Conservation (phyloP, 2,113 vertebrate species). For the Petroica traversi region DNA sequence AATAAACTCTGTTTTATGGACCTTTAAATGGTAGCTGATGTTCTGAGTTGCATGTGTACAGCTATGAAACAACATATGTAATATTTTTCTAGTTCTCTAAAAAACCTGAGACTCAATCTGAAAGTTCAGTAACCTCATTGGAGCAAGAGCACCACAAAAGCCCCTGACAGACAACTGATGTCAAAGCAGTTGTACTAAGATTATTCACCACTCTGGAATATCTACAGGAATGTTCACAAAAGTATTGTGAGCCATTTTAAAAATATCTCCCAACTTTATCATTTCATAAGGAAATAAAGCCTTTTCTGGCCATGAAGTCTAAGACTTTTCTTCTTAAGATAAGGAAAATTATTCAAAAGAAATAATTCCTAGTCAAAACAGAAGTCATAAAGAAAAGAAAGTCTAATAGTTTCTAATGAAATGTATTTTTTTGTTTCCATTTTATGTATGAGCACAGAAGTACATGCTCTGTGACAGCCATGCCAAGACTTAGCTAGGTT, state of each 20-base stretch:
- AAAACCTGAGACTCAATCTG: conserved; percentile 46
- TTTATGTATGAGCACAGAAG: background rate
- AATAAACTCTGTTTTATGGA: conserved; percentile 67
- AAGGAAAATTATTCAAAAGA: background rate
- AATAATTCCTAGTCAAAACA: background rate
- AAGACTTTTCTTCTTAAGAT: background rate
- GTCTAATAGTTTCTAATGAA: background rate
- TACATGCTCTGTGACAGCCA: background rate
- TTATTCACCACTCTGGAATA: conserved; percentile 43
- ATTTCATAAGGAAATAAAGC: conserved; percentile 19
- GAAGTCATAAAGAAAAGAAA: background rate
- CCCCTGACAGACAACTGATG: conserved; percentile 3
- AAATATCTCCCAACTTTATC: background rate
- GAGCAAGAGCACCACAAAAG: conserved; percentile 58
- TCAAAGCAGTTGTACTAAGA: conserved; percentile 34
- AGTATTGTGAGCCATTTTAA: background rate
- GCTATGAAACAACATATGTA: conserved; percentile 52
- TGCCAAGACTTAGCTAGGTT: background rate
- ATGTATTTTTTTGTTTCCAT: background rate
- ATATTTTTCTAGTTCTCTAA: conserved; percentile 24
- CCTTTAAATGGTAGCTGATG: conserved; percentile 60
- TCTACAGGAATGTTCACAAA: background rate
- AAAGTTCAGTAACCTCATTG: conserved; percentile 56
- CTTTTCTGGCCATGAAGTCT: background rate
- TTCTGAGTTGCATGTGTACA: conserved; percentile 22